Evolutionary conservation across 2,113 vertebrate genomes (phyloP).

Genomic region (Pelecanus crispus): DNA sequence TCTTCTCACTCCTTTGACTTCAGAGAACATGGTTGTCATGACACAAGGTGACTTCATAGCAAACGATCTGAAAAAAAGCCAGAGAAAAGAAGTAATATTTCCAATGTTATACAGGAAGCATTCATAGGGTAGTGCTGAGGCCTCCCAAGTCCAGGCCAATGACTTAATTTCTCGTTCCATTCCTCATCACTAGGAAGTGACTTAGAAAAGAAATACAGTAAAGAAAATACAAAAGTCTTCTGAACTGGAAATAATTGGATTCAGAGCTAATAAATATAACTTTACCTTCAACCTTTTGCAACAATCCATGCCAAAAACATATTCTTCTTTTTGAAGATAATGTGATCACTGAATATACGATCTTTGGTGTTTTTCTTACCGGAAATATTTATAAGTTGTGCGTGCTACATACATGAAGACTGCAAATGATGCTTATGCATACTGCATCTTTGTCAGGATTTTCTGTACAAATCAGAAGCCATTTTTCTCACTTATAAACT

Average conservation of each 20-base stretch:
- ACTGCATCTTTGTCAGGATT: neutral
- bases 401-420: neutral
- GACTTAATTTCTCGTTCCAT: accelerated
- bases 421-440: neutral
- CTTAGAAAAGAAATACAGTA: neutral
- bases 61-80: neutral
- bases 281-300: neutral
- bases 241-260: neutral
- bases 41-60: neutral
- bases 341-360: neutral
- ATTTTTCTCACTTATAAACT: neutral
- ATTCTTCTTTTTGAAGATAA: neutral
- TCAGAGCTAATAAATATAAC: neutral
- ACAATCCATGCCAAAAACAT: neutral
- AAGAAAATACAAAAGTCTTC: neutral
- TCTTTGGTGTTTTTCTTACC: neutral
- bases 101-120: neutral
- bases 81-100: neutral
- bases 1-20: neutral
- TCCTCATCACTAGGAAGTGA: neutral
- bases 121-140: neutral
- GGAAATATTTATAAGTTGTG: neutral
- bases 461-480: neutral
- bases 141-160: neutral
- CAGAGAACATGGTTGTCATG: neutral